Conservation (phyloP, 2,113 vertebrate species). For the Cinclus mexicanus region DNA sequence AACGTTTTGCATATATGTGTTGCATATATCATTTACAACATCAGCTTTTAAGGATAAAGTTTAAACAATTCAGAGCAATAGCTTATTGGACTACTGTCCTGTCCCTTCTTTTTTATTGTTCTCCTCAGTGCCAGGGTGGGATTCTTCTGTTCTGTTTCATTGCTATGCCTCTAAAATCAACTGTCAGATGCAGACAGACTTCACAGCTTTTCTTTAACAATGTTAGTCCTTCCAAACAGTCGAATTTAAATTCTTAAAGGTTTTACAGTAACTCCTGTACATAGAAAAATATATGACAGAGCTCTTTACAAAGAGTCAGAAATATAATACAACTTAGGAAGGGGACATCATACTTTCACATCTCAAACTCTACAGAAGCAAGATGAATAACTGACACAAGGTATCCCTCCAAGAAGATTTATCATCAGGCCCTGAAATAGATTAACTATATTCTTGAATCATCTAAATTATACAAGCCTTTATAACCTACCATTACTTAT, state of each 20-base stretch:
- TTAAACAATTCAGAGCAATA: not conserved
- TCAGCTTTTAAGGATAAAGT: not conserved
- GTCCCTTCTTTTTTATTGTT: not conserved
- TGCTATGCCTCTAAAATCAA: not conserved
- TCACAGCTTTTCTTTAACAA: not conserved
- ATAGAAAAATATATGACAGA: not conserved
- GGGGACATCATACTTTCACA: not conserved
- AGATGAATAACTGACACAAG: not conserved
- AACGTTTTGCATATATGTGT: not conserved
- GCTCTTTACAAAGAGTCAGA: not conserved
- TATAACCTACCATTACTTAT: not conserved
- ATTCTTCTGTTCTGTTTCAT: not conserved
- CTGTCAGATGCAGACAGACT: not conserved
- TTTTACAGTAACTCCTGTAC: not conserved
- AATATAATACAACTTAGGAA: not conserved
- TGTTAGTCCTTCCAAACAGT: not conserved
- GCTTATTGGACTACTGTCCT: not conserved
- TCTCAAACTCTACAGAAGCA: not conserved
- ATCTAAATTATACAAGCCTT: not conserved
- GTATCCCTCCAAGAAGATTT: not conserved
- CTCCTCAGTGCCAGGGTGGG: not conserved
- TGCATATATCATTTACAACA: not conserved
- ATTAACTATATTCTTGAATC: not conserved
- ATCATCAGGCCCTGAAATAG: not conserved
- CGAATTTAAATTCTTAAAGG: not conserved